Evolutionary conservation across 1,140 invertebrate genomes (phyloP), one percentile per base, ranked within the genome.

Genomic region (Ditylenchus dipsaci): DNA sequence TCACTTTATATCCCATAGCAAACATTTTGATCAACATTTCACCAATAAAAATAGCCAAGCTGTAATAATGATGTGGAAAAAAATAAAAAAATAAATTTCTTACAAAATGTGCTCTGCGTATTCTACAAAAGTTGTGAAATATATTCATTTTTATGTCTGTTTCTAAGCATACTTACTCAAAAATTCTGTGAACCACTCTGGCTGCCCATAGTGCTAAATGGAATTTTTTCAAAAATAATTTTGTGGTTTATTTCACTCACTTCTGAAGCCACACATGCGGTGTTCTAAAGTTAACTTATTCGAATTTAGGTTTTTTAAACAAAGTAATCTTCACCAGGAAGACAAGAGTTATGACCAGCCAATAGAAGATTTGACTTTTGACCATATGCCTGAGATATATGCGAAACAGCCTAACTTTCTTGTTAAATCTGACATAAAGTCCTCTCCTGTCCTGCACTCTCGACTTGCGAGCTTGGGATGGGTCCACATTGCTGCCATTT

Each of bases 21-120:
- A 99, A 99, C 88, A 99, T 91, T 87, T 98, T 98, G 82, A 99
- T 89, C 83, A 93, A 90, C 95, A 99, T 98, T 87, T 99, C 96
- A 85, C 90, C 89, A 89, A 99, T 92, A 86, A 99, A 99, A 75
- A 99, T 89, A 80, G 91, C 93, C 82, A 99, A 88, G 33, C 33
- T 38, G 33, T 11, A 38, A 38, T 11, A 38, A 38, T 5, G 3
- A 38, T 38, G 11, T 38, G 11, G 11, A 11, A 11, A 3, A 38
- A 38, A 38, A 38, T 5, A 38, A 11, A 38, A 38, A 38, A 38
- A 38, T 5, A 5, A 38, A 5, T 38, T 38, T 11, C 33, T 38
- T 38, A 38, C 87, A 99, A 99, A 80, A 92, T 90, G 87, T 90
- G 98, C 87, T 99, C 96, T 78, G 95, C 91, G 85, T 90, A 92